phyloP scores from a whole-genome alignment of 1,140 invertebrate genomes.

The Uloborus diversus region DNA sequence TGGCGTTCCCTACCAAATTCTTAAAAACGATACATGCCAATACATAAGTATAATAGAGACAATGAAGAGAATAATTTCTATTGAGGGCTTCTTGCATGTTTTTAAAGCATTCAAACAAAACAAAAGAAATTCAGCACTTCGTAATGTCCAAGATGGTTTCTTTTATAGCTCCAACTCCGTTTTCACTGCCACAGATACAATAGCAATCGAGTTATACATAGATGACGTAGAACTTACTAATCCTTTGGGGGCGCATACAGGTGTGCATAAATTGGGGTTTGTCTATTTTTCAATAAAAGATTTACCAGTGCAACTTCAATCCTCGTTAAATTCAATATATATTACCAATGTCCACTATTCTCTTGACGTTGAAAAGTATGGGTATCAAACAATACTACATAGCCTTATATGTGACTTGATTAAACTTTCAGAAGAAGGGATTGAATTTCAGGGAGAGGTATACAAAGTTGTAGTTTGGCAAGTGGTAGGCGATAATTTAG shows the following conservation, averaged over 20 bases:
- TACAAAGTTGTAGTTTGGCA: slow-evolving; percentile 6
- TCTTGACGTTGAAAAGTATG: no score
- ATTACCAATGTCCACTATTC: slow-evolving; percentile 12
- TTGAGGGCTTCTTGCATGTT: neutral
- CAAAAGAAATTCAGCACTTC: neutral
- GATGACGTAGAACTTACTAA: neutral
- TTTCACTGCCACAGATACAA: neutral
- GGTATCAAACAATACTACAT: neutral
- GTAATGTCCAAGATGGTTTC: slow-evolving; percentile 5
- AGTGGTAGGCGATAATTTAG: no score
- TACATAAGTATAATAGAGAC: neutral
- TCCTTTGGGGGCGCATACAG: neutral
- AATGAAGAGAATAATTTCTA: neutral
- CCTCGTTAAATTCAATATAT: neutral
- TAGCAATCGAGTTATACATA: no score
- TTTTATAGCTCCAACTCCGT: neutral
- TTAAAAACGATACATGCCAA: neutral
- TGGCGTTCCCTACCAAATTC: neutral
- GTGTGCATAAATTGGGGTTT: slow-evolving; percentile 11
- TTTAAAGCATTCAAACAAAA: neutral
- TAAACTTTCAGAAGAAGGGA: neutral
- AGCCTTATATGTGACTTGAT: neutral
- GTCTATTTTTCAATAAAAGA: slow-evolving; percentile 17
- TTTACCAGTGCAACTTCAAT: slow-evolving; percentile 1
- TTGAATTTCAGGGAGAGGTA: neutral